Percentiles rank a stretch among this genome's conserved stretches.
These are phyloP conservation scores for Xestia ashworthii DNA, from an alignment of 2,888 invertebrate species.

Conservation along the genomic window DNA sequence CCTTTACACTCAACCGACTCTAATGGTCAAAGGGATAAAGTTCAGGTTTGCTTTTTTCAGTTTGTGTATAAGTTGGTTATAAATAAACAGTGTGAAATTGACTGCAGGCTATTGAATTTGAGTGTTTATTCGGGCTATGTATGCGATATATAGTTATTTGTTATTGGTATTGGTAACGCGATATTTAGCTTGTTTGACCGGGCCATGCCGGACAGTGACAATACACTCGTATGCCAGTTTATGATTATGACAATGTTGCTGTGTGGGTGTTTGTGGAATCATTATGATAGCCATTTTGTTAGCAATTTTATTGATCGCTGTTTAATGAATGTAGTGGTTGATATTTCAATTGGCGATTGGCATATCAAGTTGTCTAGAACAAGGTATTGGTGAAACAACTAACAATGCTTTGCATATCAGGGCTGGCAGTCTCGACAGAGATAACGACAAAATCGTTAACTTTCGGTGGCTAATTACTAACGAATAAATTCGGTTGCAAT, in stretches of 20 bases:
- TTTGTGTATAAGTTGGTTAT: constrained; percentile 47
- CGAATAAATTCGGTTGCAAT: too few relatives aligned
- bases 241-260: constrained; percentile 52
- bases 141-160: constrained; percentile 75
- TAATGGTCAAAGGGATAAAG: constrained; percentile 36
- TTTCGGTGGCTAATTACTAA: too few relatives aligned
- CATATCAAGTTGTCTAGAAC: neutral
- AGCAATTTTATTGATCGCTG: constrained; percentile 27
- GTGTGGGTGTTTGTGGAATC: constrained; percentile 38
- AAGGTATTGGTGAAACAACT: neutral
- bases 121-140: constrained; percentile 75
- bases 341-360: constrained; percentile 8
- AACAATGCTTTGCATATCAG: neutral
- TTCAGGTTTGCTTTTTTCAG: constrained; percentile 8
- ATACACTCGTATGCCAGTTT: constrained; percentile 38
- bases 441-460: too few relatives aligned
- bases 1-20: constrained; percentile 33
- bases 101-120: constrained; percentile 80
- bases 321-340: neutral
- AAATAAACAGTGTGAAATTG: constrained; percentile 76
- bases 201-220: neutral
- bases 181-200: constrained; percentile 68
- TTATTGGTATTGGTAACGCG: constrained; percentile 76
- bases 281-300: constrained; percentile 13
- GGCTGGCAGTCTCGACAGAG: too few relatives aligned